These are phyloP conservation scores for Myiozetetes cayanensis DNA, from an alignment of 2,113 vertebrate genomes.

Conservation along the genomic window DNA sequence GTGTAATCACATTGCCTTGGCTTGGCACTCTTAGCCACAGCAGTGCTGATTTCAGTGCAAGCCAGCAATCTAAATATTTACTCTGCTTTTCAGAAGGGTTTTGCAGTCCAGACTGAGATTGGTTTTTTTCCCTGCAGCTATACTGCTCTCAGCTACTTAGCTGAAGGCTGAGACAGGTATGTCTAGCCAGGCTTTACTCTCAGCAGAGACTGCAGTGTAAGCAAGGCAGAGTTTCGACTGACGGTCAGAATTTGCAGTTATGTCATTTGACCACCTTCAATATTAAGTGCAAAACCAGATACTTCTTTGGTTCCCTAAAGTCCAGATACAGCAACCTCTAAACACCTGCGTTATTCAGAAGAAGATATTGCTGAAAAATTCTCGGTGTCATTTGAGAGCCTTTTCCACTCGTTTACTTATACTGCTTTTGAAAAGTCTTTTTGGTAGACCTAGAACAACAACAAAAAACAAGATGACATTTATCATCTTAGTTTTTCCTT, in stretches of 20 bases:
- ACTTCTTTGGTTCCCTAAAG: neutral
- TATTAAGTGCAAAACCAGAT: neutral
- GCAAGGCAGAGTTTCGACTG: neutral
- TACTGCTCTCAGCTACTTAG: neutral
- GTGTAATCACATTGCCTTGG: neutral
- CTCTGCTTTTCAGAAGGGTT: neutral
- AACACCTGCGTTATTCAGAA: neutral
- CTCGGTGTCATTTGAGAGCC: neutral
- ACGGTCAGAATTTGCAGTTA: neutral
- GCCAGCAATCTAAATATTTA: constrained; percentile 1
- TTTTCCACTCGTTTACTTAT: neutral
- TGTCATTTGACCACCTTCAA: neutral
- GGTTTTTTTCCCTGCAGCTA: neutral
- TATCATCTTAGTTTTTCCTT: neutral
- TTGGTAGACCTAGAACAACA: neutral
- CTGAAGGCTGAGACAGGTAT: neutral
- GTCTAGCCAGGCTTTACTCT: neutral
- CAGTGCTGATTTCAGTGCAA: neutral
- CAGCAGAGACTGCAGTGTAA: neutral
- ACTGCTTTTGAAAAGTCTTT: neutral
- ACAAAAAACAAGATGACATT: neutral
- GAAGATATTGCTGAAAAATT: neutral
- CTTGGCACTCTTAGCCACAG: neutral
- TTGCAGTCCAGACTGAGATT: neutral
- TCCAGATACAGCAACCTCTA: neutral